phyloP scores from a whole-genome alignment of 2,797 vertebrate species.

The Ispidina lecontei region DNA sequence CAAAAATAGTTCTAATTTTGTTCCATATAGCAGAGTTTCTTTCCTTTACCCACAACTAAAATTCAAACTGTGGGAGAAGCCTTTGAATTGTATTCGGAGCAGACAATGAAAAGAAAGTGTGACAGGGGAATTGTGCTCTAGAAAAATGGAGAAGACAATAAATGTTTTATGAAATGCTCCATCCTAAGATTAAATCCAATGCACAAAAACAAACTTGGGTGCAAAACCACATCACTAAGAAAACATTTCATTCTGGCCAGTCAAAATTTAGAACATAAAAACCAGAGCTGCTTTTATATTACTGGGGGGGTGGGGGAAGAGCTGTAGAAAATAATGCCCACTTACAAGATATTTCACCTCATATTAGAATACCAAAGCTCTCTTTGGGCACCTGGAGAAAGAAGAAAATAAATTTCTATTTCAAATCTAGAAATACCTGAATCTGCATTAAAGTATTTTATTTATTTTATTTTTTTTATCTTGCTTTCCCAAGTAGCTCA shows the following conservation, averaged over 20 bases:
- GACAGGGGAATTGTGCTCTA: slow-evolving; percentile 34
- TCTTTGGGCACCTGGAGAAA: neutral
- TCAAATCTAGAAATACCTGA: neutral
- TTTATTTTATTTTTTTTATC: neutral
- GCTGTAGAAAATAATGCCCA: neutral
- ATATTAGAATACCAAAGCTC: neutral
- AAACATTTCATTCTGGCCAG: slow-evolving; percentile 27
- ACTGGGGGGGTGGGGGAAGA: neutral
- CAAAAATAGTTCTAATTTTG: neutral
- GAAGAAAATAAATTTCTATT: neutral
- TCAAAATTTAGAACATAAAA: neutral
- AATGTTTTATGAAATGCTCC: slow-evolving; percentile 49
- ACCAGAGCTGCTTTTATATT: neutral
- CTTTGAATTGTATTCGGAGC: neutral
- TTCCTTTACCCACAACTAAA: slow-evolving; percentile 11
- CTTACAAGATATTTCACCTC: neutral
- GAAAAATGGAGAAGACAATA: slow-evolving; percentile 44
- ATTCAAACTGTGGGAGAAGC: neutral
- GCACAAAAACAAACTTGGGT: slow-evolving; percentile 3
- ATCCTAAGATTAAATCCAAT: slow-evolving; percentile 27
- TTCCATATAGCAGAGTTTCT: neutral
- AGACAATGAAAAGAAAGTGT: slow-evolving; percentile 3
- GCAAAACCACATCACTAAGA: neutral
- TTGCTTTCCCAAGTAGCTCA: neutral
- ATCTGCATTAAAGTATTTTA: neutral